Evolutionary conservation across 1,140 invertebrate genomes (phyloP), one percentile per base, ranked within the genome.

Genomic region (Paralvinella palmiformis): DNA sequence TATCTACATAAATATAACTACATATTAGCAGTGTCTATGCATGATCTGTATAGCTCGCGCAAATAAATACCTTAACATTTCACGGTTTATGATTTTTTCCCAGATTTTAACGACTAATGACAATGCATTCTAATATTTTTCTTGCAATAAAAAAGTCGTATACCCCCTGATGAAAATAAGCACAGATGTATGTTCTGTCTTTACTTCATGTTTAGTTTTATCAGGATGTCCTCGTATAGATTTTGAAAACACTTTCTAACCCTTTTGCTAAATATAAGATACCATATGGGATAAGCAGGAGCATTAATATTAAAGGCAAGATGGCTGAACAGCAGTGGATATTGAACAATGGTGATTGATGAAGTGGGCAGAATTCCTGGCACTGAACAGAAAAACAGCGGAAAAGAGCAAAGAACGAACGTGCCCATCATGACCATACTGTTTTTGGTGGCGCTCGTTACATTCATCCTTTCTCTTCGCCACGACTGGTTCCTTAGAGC

Each of bases 241-340:
- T 68, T 59, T 2, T 60, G 58, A 5, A 74, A 57, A 60, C 72
- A 74, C 50, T 73, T 73, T 41, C 69, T 65, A 7, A 75, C 72
- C 10, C 71, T 66, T 44, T 68, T 70, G 59, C 74, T 75, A 50
- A 73, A 75, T 5, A 71, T 10, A 10, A 75, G 62, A 62, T 75
- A 75, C 74, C 74, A 75, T 3, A 69, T 60, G 0, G 74, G 72
- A 52, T 73, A 75, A 7, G 68, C 61, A 29, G 70, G 69, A 3
- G 67, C 70, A 64, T 75, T 75, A 2, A 73, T 22, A 41, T 65
- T 70, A 63, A 75, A 75, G 17, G 72, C 45, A 17, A 73, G 55
- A 31, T 68, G 65, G 57, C 69, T 71, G 29, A 53, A 32, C 7
- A 73, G 48, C 17, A 74, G 61, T 3, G 64, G 55, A 7, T 22